Base-by-base conservation (phyloP, 2,113 vertebrate genomes). In the Gobio gobio region DNA sequence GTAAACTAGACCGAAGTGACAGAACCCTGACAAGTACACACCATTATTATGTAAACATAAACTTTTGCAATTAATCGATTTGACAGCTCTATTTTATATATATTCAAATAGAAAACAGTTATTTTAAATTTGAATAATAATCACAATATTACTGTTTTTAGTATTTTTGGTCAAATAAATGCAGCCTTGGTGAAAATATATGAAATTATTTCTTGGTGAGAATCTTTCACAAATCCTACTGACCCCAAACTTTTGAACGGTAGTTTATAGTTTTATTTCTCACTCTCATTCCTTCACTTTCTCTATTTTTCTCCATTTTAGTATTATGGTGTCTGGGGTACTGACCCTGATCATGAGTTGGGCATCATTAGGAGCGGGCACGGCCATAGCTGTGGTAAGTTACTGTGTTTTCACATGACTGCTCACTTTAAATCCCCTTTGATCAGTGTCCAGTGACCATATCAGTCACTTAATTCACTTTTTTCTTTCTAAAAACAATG, bases 311-410 rank as follows among this genome's bases (percentile, higher is more conserved):
- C 6, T 56, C 7, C 54, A 82, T 84, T 87, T 83, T 91, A 99
- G 98, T 92, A 95, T 95, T 93, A 94, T 98, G 92, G 93, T 93
- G 89, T 96, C 95, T 1, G 96, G 93, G 12, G 78, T 94, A 73
- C 90, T 98, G 82, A 95, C 94, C 2, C 89, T 99, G 88, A 78
- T 96, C 87, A 93, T 99, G 91, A 97, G 97, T 93, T 99, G 98
- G 98, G 93, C 93, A 0, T 97, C 97, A 2, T 89, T 97, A 89
- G 97, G 97, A 0, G 91, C 89, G 0, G 96, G 95, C 81, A 90
- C 91, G 0, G 93, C 96, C 0, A 93, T 93, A 0, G 97, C 97
- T 0, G 96, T 98, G 95, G 98, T 99, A 91, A 97, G 97, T 83
- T 40, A 18, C n/a, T 36, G 24, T 1, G 24, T 13, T 29, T 64